A percentile compares a stretch with the other conserved stretches of the same genome.
These are phyloP conservation scores for Himantopus leucocephalus DNA, from an alignment of 2,113 vertebrate genomes.

Conservation along the genomic window DNA sequence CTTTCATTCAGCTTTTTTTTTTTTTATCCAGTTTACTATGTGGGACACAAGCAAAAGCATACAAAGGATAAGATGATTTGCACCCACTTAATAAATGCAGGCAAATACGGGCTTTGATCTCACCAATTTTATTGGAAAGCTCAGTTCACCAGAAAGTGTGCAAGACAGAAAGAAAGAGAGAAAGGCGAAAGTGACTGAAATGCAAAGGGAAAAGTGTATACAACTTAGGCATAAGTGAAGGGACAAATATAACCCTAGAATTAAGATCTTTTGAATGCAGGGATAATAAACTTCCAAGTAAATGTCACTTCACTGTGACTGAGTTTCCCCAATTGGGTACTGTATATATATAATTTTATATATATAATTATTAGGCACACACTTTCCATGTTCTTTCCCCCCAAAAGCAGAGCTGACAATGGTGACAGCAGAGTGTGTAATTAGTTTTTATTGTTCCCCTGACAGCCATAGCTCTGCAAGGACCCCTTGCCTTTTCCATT, in stretches of 20 bases:
- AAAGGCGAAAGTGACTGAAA: background rate
- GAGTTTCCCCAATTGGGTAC: background rate
- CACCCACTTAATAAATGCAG: background rate
- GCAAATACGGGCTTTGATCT: background rate
- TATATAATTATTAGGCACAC: slow-evolving; percentile 15
- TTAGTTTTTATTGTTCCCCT: slow-evolving; percentile 80
- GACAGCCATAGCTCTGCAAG: slow-evolving; percentile 70
- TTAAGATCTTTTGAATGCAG: background rate
- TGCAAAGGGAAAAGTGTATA: background rate
- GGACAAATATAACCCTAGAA: background rate
- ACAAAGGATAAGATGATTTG: background rate
- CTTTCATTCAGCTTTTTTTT: background rate
- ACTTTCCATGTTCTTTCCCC: slow-evolving; percentile 50
- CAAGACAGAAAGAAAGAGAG: background rate
- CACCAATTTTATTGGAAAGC: background rate
- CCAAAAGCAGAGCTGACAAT: slow-evolving; percentile 65
- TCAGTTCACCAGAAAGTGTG: background rate
- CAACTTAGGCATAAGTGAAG: background rate
- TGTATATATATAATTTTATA: background rate
- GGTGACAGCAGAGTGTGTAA: slow-evolving; percentile 72
- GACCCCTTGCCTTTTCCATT: slow-evolving; percentile 73
- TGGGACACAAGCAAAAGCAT: background rate
- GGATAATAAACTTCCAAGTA: slow-evolving; percentile 8
- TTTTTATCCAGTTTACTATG: background rate
- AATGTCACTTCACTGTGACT: background rate